These are phyloP conservation scores for Drosophila infuscata DNA, from an alignment of 2,888 invertebrate species.

Conservation along the genomic window DNA sequence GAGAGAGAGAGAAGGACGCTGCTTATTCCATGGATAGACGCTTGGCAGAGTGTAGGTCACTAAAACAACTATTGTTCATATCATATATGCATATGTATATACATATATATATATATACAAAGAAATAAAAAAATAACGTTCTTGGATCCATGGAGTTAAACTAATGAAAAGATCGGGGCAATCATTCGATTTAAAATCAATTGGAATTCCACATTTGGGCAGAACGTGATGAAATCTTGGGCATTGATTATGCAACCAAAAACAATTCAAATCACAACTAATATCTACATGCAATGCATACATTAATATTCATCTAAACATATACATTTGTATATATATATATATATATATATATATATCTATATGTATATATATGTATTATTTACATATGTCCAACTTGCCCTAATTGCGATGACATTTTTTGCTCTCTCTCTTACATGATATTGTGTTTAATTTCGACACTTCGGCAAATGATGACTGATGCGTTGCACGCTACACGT, in stretches of 20 bases:
- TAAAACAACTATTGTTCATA: neutral
- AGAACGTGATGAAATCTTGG: neutral
- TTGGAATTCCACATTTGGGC: neutral
- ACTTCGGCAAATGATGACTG: conserved; percentile 4
- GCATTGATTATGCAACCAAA: neutral
- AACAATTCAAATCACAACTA: neutral
- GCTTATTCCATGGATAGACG: conserved; percentile 35
- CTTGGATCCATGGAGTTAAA: neutral
- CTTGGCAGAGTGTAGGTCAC: conserved; percentile 45
- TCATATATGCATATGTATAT: neutral
- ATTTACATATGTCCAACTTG: neutral
- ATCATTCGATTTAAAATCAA: neutral
- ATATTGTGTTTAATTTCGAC: neutral
- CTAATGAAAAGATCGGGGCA: neutral
- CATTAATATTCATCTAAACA: too few relatives aligned
- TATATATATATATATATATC: neutral
- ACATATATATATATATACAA: neutral
- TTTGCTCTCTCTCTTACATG: conserved; percentile 37
- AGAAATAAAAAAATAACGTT: neutral
- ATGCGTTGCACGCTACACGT: neutral
- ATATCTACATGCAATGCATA: neutral
- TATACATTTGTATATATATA: neutral
- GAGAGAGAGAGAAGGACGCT: neutral
- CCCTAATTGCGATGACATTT: conserved; percentile 19
- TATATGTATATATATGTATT: neutral